phyloP scores from a whole-genome alignment of 2,797 vertebrate species.

The Decapterus maruadsi region DNA sequence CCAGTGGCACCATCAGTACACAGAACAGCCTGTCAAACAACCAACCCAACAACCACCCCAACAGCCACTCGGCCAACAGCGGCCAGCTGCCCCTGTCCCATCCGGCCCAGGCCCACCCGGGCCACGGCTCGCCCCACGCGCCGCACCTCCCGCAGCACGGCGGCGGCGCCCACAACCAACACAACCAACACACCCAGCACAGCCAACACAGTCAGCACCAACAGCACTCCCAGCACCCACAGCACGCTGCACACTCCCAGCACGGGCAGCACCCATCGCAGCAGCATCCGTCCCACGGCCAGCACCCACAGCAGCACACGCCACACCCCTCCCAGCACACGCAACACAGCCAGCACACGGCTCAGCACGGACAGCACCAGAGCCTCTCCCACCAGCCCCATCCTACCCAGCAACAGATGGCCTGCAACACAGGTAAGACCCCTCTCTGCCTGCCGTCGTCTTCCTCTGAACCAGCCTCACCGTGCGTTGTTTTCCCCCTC shows the following conservation, averaged over 20 bases:
- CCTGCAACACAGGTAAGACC: slow-evolving; percentile 92
- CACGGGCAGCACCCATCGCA: slow-evolving; percentile 86
- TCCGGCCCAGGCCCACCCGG: slow-evolving; percentile 87
- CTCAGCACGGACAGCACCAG: slow-evolving; percentile 89
- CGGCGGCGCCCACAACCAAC: slow-evolving; percentile 80
- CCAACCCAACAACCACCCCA: slow-evolving; percentile 89
- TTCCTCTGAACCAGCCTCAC: neutral
- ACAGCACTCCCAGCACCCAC: slow-evolving; percentile 80
- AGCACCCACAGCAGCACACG: slow-evolving; percentile 86
- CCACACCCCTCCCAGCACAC: slow-evolving; percentile 84
- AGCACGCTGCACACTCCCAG: slow-evolving; percentile 76
- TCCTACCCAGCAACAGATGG: slow-evolving; percentile 91
- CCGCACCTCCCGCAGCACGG: slow-evolving; percentile 88
- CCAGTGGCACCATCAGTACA: slow-evolving; percentile 90
- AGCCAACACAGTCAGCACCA: slow-evolving; percentile 80
- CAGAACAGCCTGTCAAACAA: slow-evolving; percentile 92
- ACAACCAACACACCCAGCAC: slow-evolving; percentile 75
- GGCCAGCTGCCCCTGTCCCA: slow-evolving; percentile 91
- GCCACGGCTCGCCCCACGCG: slow-evolving; percentile 85
- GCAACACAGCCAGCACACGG: slow-evolving; percentile 87
- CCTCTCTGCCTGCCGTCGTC: slow-evolving; percentile 22
- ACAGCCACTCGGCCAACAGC: slow-evolving; percentile 88
- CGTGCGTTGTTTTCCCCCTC: slow-evolving; percentile 20
- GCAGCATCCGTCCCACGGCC: slow-evolving; percentile 77
- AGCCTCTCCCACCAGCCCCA: slow-evolving; percentile 89